A percentile compares a stretch with the other conserved stretches of the same genome.
These are phyloP conservation scores for Xenopus petersii DNA, from an alignment of 2,797 vertebrate genomes.

Conservation along the genomic window DNA sequence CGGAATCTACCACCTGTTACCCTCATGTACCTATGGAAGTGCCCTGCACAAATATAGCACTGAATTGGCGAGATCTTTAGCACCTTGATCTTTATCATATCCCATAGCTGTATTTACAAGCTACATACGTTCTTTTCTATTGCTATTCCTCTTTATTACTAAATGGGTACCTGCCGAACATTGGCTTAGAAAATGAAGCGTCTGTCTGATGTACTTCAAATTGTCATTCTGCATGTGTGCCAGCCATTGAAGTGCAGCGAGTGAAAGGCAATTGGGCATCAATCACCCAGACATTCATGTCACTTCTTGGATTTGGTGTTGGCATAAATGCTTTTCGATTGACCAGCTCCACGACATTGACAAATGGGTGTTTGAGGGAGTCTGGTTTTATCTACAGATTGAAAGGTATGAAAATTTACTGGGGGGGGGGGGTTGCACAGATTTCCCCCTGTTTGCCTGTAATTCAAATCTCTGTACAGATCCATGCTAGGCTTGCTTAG, in stretches of 20 bases:
- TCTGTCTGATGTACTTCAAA: not conserved
- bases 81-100: too few relatives aligned
- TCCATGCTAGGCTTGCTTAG: too few relatives aligned
- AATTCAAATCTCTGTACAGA: too few relatives aligned
- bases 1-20: too few relatives aligned
- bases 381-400: not conserved
- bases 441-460: too few relatives aligned
- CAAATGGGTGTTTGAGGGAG: conserved; percentile 18
- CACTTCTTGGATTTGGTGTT: conserved; percentile 3
- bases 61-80: too few relatives aligned
- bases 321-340: conserved; percentile 26
- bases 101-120: too few relatives aligned
- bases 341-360: conserved; percentile 20
- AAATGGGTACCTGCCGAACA: not conserved
- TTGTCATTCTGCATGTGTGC: not conserved
- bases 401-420: not conserved
- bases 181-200: not conserved
- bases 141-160: too few relatives aligned
- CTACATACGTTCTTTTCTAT: too few relatives aligned
- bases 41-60: too few relatives aligned
- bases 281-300: conserved; percentile 29
- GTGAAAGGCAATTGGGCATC: conserved; percentile 13
- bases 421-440: too few relatives aligned
- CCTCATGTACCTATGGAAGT: too few relatives aligned
- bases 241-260: conserved; percentile 14